Conservation (phyloP, 2,888 invertebrate genomes). For the Eurytoma adleriae region DNA sequence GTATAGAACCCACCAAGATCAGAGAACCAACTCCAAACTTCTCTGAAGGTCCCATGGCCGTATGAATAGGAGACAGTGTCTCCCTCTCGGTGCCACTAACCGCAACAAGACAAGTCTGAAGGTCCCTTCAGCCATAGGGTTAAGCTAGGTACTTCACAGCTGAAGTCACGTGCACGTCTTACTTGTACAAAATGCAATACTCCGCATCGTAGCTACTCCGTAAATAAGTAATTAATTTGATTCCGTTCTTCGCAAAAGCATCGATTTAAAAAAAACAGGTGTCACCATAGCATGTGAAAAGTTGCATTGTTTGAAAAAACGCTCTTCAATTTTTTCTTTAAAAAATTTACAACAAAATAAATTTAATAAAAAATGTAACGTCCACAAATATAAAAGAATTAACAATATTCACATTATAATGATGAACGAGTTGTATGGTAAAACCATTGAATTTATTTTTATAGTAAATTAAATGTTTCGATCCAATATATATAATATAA, state of each 20-base stretch:
- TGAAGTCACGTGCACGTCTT: constrained; percentile 4
- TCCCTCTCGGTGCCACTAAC: not conserved
- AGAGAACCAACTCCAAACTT: not conserved
- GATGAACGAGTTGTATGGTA: no score
- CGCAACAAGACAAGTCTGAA: not conserved
- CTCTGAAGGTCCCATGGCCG: not conserved
- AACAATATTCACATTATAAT: no score
- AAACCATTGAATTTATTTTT: no score
- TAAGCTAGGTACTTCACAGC: constrained; percentile 7
- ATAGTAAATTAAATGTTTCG: no score
- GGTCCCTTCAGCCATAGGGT: not conserved
- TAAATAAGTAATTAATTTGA: no score
- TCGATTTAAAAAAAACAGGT: no score
- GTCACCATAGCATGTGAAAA: no score
- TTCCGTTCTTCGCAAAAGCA: no score
- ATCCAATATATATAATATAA: no score
- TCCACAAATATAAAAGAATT: not conserved
- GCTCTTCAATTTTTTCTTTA: not conserved
- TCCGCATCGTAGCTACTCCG: no score
- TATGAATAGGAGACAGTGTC: not conserved
- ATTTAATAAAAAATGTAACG: not conserved
- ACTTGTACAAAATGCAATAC: no score
- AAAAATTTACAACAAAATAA: not conserved
- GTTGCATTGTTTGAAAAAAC: not conserved
- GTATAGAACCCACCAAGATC: no score